Evolutionary conservation across 2,113 vertebrate genomes (phyloP), one percentile per base, ranked within the genome.

Genomic region (Lepus timidus): DNA sequence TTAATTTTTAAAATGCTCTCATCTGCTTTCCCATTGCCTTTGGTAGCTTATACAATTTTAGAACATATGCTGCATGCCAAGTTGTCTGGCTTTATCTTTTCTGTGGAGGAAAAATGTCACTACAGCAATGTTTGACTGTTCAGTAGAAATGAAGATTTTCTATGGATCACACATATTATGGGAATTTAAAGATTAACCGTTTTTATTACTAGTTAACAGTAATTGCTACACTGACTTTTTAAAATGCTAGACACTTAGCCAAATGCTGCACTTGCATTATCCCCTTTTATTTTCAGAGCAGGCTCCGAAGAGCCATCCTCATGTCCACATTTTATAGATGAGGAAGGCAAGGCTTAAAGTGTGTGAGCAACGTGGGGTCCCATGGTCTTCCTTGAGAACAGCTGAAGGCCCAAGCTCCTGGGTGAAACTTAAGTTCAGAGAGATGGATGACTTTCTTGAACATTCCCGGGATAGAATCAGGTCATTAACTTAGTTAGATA

Each of bases 1-100:
- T 97, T 93, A 97, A 97, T 97, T 97, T 97, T 97, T 96, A 95
- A 97, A 96, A 95, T 64, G 75, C 80, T 94, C 88, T 97, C 94
- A 94, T 97, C 85, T 96, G 97, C 80, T 95, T 95, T 95, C 44
- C 62, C 80, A 79, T 93, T 74, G 96, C 95, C 86, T 96, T 96
- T 91, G 83, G 96, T 94, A 78, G 80, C 80, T 95, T 96, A 95
- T 65, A 94, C 65, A 94, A 75, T 95, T 96, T 96, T 95, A 95
- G 93, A 97, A 88, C 96, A 97, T 97, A 96, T 95, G 97, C 83
- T 1, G 16, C 83, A 86, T 93, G 90, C 90, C 95, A 97, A 93
- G 71, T 93, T 96, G 93, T 95, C 90, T 96, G 93, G 75, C 92
- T 97, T 97, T 95, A 81, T 96, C 82, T 82, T 94, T 29, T 96